Evolutionary conservation across 2,797 vertebrate genomes (phyloP).

Genomic region (Petrocephalus sullivani): DNA sequence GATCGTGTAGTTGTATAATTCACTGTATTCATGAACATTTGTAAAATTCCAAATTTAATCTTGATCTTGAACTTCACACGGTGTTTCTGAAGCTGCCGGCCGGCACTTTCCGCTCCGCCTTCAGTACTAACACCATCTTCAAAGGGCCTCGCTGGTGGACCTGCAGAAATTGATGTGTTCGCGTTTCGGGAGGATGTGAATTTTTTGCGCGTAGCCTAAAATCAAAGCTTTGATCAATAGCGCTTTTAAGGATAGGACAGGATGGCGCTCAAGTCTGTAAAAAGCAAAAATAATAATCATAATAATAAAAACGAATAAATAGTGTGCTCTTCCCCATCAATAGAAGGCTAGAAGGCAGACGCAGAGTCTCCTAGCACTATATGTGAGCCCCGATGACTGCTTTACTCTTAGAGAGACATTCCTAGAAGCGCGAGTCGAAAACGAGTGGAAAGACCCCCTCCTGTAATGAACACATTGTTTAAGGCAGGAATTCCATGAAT

Average conservation of each 20-base stretch:
- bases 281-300: background rate
- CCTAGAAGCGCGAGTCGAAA: conserved; percentile 23
- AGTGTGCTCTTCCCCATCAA: background rate
- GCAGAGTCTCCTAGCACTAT: background rate
- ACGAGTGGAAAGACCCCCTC: conserved; percentile 36
- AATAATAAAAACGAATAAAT: background rate
- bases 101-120: background rate
- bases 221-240: background rate
- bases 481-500: conserved; percentile 67
- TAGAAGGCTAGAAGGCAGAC: background rate
- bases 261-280: background rate
- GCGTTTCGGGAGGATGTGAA: background rate
- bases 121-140: background rate
- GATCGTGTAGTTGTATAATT: background rate
- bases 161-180: background rate
- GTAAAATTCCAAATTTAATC: background rate
- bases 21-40: background rate
- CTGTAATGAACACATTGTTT: conserved; percentile 56
- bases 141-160: background rate
- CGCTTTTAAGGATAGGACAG: background rate
- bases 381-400: background rate
- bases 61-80: background rate
- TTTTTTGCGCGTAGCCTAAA: background rate
- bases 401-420: background rate
- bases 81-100: background rate